Conservation (phyloP, 2,797 vertebrate genomes). For the Microcaecilia unicolor region DNA sequence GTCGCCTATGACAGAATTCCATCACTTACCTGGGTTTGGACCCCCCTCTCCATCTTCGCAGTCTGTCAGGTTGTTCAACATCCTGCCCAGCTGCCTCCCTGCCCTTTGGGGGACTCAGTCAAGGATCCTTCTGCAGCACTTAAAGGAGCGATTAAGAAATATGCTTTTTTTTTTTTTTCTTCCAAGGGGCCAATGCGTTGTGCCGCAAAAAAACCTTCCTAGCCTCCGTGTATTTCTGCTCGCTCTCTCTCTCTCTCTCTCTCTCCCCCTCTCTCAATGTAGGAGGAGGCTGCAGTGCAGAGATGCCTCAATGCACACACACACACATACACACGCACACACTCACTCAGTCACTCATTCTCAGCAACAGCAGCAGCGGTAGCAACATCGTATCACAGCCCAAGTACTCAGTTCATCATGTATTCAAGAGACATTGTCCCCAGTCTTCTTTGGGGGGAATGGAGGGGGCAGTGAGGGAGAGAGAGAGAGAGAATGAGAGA, state of each 20-base stretch:
- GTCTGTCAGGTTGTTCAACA: slow-evolving; percentile 96
- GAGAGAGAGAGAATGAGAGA: slow-evolving; percentile 5
- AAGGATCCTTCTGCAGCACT: slow-evolving; percentile 1
- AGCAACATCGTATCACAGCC: no score
- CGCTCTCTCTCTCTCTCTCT: slow-evolving; percentile 3
- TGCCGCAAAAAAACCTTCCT: slow-evolving; percentile 33
- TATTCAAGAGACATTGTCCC: slow-evolving; percentile 65
- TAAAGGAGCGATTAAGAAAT: no score
- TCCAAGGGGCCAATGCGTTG: slow-evolving; percentile 23
- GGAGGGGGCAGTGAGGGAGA: slow-evolving; percentile 2
- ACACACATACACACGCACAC: slow-evolving; percentile 56
- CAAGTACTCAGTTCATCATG: slow-evolving; percentile 71
- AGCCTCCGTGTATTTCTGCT: slow-evolving; percentile 21
- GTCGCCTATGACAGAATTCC: slow-evolving; percentile 48
- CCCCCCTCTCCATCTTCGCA: slow-evolving; percentile 90
- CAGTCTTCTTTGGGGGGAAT: slow-evolving; percentile 24
- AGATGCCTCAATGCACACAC: slow-evolving; percentile 60
- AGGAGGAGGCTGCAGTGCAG: slow-evolving; percentile 68
- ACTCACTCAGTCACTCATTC: slow-evolving; percentile 44
- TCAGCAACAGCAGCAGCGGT: slow-evolving; percentile 44
- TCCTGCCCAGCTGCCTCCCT: slow-evolving; percentile 48
- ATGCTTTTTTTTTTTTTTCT: slow-evolving; percentile 11
- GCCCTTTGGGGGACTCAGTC: no score
- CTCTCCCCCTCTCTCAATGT: slow-evolving; percentile 32
- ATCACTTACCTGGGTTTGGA: slow-evolving; percentile 84